Conservation (phyloP, 53 echinoderm and acorn worm genomes). For the Actinopyga echinites region DNA sequence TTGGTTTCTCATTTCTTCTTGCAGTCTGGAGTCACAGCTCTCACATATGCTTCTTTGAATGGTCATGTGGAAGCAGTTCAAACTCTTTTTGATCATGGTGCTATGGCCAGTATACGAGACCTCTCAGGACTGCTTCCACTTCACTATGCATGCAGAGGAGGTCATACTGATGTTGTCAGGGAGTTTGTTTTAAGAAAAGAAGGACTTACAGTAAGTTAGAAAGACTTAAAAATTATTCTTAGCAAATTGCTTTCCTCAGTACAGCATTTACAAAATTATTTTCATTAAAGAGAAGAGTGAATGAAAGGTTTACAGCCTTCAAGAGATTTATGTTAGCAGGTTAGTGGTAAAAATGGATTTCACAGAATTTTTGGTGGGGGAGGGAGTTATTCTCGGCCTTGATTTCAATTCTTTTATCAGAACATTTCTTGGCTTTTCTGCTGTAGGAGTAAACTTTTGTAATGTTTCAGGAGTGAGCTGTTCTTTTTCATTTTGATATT, state of each 20-base stretch:
- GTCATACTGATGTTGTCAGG: slow-evolving; percentile 56
- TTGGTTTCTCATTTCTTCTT: slow-evolving; percentile 7
- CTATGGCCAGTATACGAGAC: slow-evolving; percentile 68
- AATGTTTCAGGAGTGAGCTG: too few relatives aligned
- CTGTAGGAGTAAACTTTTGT: too few relatives aligned
- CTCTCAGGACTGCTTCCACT: slow-evolving; percentile 69
- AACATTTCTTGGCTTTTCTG: too few relatives aligned
- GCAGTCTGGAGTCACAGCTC: slow-evolving; percentile 82
- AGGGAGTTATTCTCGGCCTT: too few relatives aligned
- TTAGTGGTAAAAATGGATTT: too few relatives aligned
- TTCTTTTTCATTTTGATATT: too few relatives aligned
- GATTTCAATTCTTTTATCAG: too few relatives aligned
- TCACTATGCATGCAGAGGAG: slow-evolving; percentile 74
- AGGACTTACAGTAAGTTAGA: slow-evolving; percentile 73
- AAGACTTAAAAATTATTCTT: neutral
- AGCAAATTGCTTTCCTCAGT: neutral
- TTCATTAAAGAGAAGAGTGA: too few relatives aligned
- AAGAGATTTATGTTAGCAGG: too few relatives aligned
- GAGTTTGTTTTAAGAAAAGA: slow-evolving; percentile 47
- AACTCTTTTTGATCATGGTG: slow-evolving; percentile 67
- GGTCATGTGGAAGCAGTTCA: slow-evolving; percentile 78
- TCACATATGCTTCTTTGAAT: slow-evolving; percentile 69
- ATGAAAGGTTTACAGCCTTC: too few relatives aligned
- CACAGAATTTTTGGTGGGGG: too few relatives aligned
- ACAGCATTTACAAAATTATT: too few relatives aligned